Evolutionary conservation across 2,113 vertebrate genomes (phyloP), one percentile per base, ranked within the genome.

Genomic region (Tachycineta bicolor): DNA sequence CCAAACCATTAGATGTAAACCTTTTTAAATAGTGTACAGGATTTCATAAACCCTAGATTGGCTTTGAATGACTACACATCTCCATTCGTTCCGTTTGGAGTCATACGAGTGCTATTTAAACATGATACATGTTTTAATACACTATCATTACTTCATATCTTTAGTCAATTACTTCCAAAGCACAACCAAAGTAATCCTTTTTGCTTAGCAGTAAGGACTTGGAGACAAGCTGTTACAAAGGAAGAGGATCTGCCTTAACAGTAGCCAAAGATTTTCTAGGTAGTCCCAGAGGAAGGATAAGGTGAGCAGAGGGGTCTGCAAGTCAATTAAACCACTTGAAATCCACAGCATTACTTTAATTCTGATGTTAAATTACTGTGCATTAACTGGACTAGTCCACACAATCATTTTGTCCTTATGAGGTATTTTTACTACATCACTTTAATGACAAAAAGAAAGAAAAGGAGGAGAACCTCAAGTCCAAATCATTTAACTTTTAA

Each of bases 1-100:
- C 93, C 94, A 97, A 95, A 89, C 86, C 92, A 92, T 93, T 92
- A 93, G 77, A 90, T 71, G 22, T 75, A 94, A 95, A 87, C 80
- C 84, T 87, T 93, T 96, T 94, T 13, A 91, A 96, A 87, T 52
- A 87, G 76, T 58, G 52, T 69, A 84, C 64, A 84, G 60, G 80
- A 90, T 94, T 86, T 60, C 71, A 92, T 84, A 83, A 94, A 87
- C 63, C 28, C 49, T 83, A 41, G 68, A 83, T 41, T 53, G 64
- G 13, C 76, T 90, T 67, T 95, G 69, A 95, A 92, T 46, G 56
- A 75, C 62, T 90, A 55, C 79, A n/a, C 28, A 89, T 90, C 49
- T 87, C 53, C 65, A 60, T 93, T 87, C 19, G 69, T 84, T 87
- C 90, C 73, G 87, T 91, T 83, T 93, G 77, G 93, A 93, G 86